phyloP scores from a whole-genome alignment of 1,140 invertebrate species.

The Elysia chlorotica region DNA sequence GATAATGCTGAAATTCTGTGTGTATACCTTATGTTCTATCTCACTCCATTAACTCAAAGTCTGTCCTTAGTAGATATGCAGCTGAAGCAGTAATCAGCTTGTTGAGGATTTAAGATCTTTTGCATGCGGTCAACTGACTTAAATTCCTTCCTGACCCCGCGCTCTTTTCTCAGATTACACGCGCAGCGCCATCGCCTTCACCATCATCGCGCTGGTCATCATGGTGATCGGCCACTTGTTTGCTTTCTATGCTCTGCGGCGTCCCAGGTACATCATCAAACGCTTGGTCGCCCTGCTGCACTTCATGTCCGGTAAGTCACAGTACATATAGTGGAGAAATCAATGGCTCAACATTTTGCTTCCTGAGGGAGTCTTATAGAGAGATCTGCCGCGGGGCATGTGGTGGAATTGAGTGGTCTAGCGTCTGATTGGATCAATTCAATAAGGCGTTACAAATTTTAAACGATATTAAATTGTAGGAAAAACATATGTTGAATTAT shows the following conservation, averaged over 20 bases:
- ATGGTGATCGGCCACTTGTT: conserved; percentile 82
- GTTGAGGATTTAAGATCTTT: neutral
- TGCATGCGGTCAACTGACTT: neutral
- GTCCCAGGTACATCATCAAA: conserved; percentile 89
- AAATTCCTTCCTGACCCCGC: neutral
- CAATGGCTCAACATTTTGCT: no score
- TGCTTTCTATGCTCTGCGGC: conserved; percentile 83
- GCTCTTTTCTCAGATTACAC: conserved; percentile 72
- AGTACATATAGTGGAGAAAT: no score
- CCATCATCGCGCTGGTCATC: conserved; percentile 78
- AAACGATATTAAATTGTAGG: no score
- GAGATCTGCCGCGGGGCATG: no score
- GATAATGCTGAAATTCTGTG: neutral
- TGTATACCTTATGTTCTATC: neutral
- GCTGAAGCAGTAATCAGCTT: neutral
- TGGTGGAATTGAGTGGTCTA: no score
- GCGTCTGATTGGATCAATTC: no score
- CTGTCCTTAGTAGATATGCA: neutral
- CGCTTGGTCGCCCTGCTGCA: conserved; percentile 82
- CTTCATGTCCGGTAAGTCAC: conserved; percentile 78
- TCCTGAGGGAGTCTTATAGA: no score
- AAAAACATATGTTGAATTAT: no score
- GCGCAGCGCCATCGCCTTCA: conserved; percentile 82
- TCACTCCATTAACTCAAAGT: no score
- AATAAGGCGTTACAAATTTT: no score